These are phyloP conservation scores for Ovis canadensis DNA, from an alignment of 2,113 vertebrate genomes.

Conservation along the genomic window DNA sequence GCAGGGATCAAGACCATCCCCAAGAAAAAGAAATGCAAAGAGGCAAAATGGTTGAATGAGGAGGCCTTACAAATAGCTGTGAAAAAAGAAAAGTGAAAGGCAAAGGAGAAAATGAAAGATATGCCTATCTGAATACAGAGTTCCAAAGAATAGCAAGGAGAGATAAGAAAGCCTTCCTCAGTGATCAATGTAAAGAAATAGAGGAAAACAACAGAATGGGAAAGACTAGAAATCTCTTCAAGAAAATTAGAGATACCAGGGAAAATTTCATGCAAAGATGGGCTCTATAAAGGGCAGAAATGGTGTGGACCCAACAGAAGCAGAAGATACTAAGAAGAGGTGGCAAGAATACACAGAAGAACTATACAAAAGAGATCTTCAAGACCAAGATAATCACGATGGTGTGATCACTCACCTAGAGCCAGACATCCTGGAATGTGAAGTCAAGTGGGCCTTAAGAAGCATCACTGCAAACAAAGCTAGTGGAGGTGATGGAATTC, in stretches of 20 bases:
- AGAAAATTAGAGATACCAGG: not conserved
- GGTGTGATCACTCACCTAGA: not conserved
- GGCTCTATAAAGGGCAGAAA: not conserved
- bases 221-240: not conserved
- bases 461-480: not conserved
- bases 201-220: not conserved
- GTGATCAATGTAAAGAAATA: not conserved
- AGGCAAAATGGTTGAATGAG: not conserved
- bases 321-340: not conserved
- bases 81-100: not conserved
- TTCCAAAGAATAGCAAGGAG: not conserved
- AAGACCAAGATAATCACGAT: accelerated
- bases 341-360: not conserved
- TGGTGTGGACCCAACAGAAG: not conserved
- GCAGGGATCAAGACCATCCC: not conserved
- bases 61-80: not conserved
- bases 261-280: not conserved
- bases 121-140: not conserved
- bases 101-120: not conserved
- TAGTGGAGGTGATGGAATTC: not conserved
- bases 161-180: not conserved
- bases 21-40: not conserved
- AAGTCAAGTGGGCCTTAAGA: not conserved
- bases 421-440: not conserved
- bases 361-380: not conserved